Percentiles rank a stretch among this genome's conserved stretches.
Evolutionary conservation across 2,113 vertebrate species (phyloP).

Genomic region (Muntiacus muntjak): DNA sequence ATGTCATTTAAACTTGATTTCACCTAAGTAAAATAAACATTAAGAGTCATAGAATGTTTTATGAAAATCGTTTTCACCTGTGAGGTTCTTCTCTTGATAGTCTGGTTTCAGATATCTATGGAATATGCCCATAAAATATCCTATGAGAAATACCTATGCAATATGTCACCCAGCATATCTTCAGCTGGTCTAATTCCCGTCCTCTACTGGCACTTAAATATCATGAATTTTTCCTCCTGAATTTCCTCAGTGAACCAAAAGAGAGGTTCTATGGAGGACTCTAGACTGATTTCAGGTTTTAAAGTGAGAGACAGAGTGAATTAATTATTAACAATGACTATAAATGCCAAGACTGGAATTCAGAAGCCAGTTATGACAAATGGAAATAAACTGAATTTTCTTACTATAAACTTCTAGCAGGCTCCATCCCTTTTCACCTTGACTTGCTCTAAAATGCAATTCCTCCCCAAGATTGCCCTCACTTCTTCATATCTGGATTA

Average conservation of each 20-base stretch:
- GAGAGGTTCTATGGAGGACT: background rate
- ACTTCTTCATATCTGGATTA: background rate
- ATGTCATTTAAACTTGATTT: background rate
- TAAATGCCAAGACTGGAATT: background rate
- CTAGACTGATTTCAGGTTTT: background rate
- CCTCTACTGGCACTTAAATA: background rate
- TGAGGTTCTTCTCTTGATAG: background rate
- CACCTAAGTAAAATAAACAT: background rate
- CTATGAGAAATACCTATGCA: background rate
- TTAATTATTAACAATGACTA: background rate
- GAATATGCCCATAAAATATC: background rate
- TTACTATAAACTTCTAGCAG: background rate
- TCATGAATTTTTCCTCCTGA: background rate
- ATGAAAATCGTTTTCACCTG: background rate
- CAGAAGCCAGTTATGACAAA: background rate
- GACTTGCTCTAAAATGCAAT: background rate
- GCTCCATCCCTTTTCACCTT: background rate
- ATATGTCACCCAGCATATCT: background rate
- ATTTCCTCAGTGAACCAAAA: background rate
- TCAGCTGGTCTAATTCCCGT: background rate
- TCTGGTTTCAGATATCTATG: background rate
- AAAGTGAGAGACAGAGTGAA: background rate
- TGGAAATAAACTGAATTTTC: constrained; percentile 2
- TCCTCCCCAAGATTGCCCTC: background rate
- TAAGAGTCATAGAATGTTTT: background rate